These are phyloP conservation scores for Nebria salina DNA, from an alignment of 2,888 invertebrate species.

Conservation along the genomic window DNA sequence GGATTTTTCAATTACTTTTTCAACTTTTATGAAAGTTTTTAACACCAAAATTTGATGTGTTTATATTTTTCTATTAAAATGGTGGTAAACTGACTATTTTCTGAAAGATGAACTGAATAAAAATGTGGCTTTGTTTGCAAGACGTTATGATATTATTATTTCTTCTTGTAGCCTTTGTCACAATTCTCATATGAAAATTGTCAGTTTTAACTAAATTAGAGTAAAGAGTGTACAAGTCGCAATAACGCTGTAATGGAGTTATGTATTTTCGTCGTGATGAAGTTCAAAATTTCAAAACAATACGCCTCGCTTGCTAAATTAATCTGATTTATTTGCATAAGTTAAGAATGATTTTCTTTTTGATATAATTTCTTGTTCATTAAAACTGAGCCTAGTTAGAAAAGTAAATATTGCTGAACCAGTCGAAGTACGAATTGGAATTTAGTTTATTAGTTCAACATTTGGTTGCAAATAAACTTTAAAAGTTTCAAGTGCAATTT, in stretches of 20 bases:
- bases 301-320: background rate
- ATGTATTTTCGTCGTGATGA: background rate
- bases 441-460: slow-evolving; percentile 22
- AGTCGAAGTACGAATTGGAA: background rate
- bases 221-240: background rate
- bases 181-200: background rate
- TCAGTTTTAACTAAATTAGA: background rate
- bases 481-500: slow-evolving; percentile 27
- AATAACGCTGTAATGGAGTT: background rate
- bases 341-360: background rate
- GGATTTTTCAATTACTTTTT: too few relatives aligned
- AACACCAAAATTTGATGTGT: too few relatives aligned
- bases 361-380: background rate
- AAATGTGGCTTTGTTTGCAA: background rate
- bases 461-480: slow-evolving; percentile 14
- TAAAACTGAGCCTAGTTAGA: background rate
- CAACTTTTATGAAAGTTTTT: too few relatives aligned
- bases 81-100: too few relatives aligned
- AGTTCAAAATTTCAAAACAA: background rate
- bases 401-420: slow-evolving; percentile 5
- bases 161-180: background rate
- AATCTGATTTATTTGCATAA: background rate
- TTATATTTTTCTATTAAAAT: too few relatives aligned
- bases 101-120: background rate
- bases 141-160: background rate